phyloP scores from a whole-genome alignment of 1,140 invertebrate species.

The Eumaeus atala region DNA sequence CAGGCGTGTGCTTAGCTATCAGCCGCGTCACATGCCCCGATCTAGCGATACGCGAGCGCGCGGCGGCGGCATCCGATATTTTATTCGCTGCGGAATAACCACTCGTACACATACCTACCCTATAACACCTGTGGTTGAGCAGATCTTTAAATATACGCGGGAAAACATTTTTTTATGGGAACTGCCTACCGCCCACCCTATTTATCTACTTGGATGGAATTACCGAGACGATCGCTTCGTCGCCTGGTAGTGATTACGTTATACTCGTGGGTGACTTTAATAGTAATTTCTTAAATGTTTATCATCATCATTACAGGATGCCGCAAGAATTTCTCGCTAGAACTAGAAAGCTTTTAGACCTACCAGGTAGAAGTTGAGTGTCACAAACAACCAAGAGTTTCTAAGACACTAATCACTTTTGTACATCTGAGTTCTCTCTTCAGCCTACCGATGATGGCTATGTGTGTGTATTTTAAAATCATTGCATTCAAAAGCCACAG shows the following conservation, averaged over 20 bases:
- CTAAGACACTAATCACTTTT: too few relatives aligned
- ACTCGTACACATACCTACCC: constrained; percentile 6
- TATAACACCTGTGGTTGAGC: constrained; percentile 12
- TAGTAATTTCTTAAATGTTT: constrained; percentile 7
- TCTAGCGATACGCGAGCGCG: constrained; percentile 2
- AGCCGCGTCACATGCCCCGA: constrained; percentile 16
- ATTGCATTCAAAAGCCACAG: too few relatives aligned
- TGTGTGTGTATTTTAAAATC: too few relatives aligned
- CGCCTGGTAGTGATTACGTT: not conserved
- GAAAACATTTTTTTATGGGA: constrained; percentile 13
- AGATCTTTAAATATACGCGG: constrained; percentile 22
- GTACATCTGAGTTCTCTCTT: too few relatives aligned
- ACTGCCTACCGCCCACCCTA: constrained; percentile 26
- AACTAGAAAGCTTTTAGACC: too few relatives aligned
- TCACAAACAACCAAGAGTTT: too few relatives aligned
- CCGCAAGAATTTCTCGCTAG: too few relatives aligned
- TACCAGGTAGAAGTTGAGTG: too few relatives aligned
- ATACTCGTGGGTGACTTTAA: constrained; percentile 18
- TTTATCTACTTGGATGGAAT: constrained; percentile 22
- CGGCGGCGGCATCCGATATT: too few relatives aligned
- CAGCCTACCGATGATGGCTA: too few relatives aligned
- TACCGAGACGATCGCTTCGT: constrained; percentile 14
- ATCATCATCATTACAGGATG: not conserved
- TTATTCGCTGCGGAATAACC: too few relatives aligned
- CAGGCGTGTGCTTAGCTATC: constrained; percentile 16